Evolutionary conservation across 1,140 invertebrate species (phyloP).

Genomic region (Campoletis sonorensis): DNA sequence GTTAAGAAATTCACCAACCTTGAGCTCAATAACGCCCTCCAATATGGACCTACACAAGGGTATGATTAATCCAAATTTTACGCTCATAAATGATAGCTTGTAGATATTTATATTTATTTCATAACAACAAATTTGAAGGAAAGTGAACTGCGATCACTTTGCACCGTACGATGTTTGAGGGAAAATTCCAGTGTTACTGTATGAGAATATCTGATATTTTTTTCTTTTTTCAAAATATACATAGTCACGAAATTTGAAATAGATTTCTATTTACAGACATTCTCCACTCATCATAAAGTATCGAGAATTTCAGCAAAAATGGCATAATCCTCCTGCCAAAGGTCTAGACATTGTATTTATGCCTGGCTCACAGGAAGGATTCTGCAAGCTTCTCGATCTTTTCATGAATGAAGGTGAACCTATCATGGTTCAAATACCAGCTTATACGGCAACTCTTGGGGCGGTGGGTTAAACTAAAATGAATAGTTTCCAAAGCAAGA

Average conservation of each 20-base stretch:
- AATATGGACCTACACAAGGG: slow-evolving; percentile 85
- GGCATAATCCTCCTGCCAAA: slow-evolving; percentile 79
- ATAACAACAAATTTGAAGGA: not conserved
- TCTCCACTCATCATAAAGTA: slow-evolving; percentile 80
- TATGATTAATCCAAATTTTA: slow-evolving; percentile 61
- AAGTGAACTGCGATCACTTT: not conserved
- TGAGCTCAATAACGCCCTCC: slow-evolving; percentile 79
- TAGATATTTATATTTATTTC: not conserved
- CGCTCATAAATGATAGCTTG: not conserved
- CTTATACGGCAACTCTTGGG: slow-evolving; percentile 80
- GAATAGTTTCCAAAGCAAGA: not conserved
- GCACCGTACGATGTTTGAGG: too few species aligned
- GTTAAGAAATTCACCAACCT: slow-evolving; percentile 75
- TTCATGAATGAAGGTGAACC: slow-evolving; percentile 81
- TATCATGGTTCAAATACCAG: slow-evolving; percentile 81
- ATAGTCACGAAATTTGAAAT: too few species aligned
- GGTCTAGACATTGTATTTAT: slow-evolving; percentile 82
- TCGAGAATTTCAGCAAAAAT: slow-evolving; percentile 78
- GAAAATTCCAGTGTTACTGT: too few species aligned
- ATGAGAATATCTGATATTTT: too few species aligned
- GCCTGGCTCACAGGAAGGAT: slow-evolving; percentile 84
- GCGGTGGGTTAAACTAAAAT: slow-evolving; percentile 57
- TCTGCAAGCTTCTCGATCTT: slow-evolving; percentile 84
- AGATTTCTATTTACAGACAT: slow-evolving; percentile 69
- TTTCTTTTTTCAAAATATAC: too few species aligned